phyloP scores from a whole-genome alignment of 2,888 invertebrate genomes.

The Linnaemya tessellans region DNA sequence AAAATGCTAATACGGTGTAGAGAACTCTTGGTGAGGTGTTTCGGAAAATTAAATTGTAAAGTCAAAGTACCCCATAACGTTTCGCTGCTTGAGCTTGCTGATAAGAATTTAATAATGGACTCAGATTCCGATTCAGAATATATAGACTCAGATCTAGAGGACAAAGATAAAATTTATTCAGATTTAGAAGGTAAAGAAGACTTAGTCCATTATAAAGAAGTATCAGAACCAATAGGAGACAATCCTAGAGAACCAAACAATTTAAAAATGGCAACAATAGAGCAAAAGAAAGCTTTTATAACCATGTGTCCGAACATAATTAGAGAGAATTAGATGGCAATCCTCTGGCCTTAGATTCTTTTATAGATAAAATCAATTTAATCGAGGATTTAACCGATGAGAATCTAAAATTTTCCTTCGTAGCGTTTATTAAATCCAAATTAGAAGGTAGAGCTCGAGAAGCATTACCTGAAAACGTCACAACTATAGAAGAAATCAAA shows the following conservation, averaged over 20 bases:
- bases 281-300: slow-evolving; percentile 51
- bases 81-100: slow-evolving; percentile 8
- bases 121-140: slow-evolving; percentile 24
- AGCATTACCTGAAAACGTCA: slow-evolving; percentile 9
- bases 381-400: slow-evolving; percentile 35
- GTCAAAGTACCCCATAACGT: too few species aligned
- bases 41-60: too few species aligned
- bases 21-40: slow-evolving; percentile 3
- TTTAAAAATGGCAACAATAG: slow-evolving; percentile 39
- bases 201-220: neutral
- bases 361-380: slow-evolving; percentile 34
- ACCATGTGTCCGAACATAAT: slow-evolving; percentile 40
- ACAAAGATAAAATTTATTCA: slow-evolving; percentile 2
- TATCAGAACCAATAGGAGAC: slow-evolving; percentile 1
- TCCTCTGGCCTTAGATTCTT: slow-evolving; percentile 45
- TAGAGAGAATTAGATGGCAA: slow-evolving; percentile 54
- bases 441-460: too few species aligned
- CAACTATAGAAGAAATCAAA: slow-evolving; percentile 23
- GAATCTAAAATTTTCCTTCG: slow-evolving; percentile 27
- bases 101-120: slow-evolving; percentile 10
- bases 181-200: neutral
- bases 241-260: neutral
- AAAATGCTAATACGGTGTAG: neutral
- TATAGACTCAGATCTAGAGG: neutral
- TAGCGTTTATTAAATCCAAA: slow-evolving; percentile 43